phyloP scores from a whole-genome alignment of 2,797 vertebrate genomes.

The Helarctos malayanus region DNA sequence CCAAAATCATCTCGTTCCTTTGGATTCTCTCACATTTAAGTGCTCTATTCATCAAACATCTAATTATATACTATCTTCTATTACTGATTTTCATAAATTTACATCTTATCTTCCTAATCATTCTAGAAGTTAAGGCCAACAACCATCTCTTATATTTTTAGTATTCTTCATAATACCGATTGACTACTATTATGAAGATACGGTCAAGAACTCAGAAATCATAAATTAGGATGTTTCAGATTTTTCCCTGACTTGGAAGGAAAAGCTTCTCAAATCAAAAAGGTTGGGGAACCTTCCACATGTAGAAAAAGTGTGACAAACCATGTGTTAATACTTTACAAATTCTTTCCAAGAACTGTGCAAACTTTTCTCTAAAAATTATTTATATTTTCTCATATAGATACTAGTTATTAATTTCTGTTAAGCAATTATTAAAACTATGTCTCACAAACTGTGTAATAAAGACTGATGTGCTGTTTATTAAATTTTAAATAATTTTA shows the following conservation, averaged over 20 bases:
- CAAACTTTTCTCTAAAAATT: conserved; percentile 32
- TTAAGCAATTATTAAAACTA: conserved; percentile 13
- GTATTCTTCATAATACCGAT: neutral
- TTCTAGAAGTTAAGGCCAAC: neutral
- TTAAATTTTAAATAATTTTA: conserved; percentile 42
- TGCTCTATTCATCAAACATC: neutral
- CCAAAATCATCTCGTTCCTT: conserved; percentile 47
- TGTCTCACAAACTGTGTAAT: conserved; percentile 19
- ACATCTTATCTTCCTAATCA: neutral
- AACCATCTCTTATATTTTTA: neutral
- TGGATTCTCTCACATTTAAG: conserved; percentile 20
- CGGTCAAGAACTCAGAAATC: neutral
- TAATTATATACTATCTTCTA: neutral
- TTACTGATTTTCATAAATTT: conserved; percentile 4
- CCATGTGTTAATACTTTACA: neutral
- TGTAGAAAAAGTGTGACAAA: conserved; percentile 45
- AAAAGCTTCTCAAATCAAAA: conserved; percentile 56
- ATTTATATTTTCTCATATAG: conserved; percentile 44
- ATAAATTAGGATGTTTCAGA: conserved; percentile 38
- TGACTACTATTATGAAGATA: neutral
- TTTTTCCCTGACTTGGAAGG: neutral
- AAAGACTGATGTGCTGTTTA: neutral
- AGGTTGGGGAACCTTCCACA: neutral
- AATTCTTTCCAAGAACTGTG: conserved; percentile 24
- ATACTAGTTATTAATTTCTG: conserved; percentile 23